Percentiles rank a stretch among this genome's conserved stretches.
Evolutionary conservation across 1,140 invertebrate genomes (phyloP).

Genomic region (Bombus superbus): DNA sequence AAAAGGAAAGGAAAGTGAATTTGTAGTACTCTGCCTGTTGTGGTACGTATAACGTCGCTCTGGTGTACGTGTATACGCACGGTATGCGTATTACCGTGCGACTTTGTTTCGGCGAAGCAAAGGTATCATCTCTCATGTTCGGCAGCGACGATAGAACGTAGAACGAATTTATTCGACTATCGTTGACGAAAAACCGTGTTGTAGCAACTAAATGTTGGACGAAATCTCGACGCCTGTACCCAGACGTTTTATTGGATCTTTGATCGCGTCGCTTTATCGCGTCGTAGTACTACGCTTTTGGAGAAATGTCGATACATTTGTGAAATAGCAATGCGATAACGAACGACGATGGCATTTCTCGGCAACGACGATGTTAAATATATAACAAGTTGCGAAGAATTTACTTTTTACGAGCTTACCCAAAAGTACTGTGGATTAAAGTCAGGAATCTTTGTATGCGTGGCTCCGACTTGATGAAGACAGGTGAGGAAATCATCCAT

Average conservation of each 20-base stretch:
- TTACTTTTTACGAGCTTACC: slow-evolving; percentile 84
- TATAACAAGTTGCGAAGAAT: no score
- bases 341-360: neutral
- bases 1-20: no score
- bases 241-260: no score
- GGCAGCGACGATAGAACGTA: neutral
- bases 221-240: no score
- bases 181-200: neutral
- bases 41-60: no score
- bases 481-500: slow-evolving; percentile 92
- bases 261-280: neutral
- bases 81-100: neutral
- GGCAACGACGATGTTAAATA: neutral
- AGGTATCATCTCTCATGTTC: neutral
- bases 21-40: no score
- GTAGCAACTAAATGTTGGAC: no score
- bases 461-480: slow-evolving; percentile 91
- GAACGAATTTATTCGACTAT: neutral
- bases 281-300: neutral
- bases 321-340: no score
- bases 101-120: neutral
- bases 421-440: slow-evolving; percentile 94
- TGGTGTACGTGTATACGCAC: no score
- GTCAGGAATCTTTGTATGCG: slow-evolving; percentile 91
- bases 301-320: no score